Conservation (phyloP, 2,113 vertebrate genomes). For the Macroglossus sobrinus region DNA sequence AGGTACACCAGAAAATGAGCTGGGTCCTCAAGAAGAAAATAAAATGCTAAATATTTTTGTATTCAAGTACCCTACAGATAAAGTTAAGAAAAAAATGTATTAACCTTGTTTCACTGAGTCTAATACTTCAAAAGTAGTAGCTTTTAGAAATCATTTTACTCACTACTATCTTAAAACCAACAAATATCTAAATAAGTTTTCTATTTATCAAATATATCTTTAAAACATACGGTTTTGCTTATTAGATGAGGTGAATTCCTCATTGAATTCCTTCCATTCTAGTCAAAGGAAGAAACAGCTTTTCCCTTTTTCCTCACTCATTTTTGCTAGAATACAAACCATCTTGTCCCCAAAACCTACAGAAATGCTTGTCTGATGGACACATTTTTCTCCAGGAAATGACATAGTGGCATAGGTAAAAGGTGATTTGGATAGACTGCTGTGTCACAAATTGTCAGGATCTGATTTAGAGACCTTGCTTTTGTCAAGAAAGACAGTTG, state of each 20-base stretch:
- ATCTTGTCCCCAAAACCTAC: slow-evolving; percentile 57
- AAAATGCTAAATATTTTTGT: slow-evolving; percentile 42
- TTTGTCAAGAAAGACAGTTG: slow-evolving; percentile 91
- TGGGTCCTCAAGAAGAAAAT: slow-evolving; percentile 34
- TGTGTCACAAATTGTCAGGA: slow-evolving; percentile 95
- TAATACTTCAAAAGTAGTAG: slow-evolving; percentile 12
- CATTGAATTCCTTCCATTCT: slow-evolving; percentile 70
- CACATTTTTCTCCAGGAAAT: slow-evolving; percentile 86
- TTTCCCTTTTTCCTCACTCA: slow-evolving; percentile 36
- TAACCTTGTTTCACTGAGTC: background rate
- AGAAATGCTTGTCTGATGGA: slow-evolving; percentile 85
- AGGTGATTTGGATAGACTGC: slow-evolving; percentile 93
- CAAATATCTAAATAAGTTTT: slow-evolving; percentile 47
- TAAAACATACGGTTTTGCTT: slow-evolving; percentile 62
- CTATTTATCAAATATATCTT: slow-evolving; percentile 28
- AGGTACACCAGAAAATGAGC: background rate
- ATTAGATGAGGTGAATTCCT: slow-evolving; percentile 47
- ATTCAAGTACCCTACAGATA: slow-evolving; percentile 62
- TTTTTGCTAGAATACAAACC: slow-evolving; percentile 30
- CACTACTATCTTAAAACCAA: slow-evolving; percentile 15
- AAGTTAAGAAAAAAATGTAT: slow-evolving; percentile 30
- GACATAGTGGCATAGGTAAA: slow-evolving; percentile 91
- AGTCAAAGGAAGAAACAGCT: slow-evolving; percentile 64
- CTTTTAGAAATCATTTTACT: slow-evolving; percentile 19
- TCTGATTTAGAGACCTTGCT: slow-evolving; percentile 92